Conservation (phyloP, 2,888 invertebrate species). For the Pasiphila rectangulata region DNA sequence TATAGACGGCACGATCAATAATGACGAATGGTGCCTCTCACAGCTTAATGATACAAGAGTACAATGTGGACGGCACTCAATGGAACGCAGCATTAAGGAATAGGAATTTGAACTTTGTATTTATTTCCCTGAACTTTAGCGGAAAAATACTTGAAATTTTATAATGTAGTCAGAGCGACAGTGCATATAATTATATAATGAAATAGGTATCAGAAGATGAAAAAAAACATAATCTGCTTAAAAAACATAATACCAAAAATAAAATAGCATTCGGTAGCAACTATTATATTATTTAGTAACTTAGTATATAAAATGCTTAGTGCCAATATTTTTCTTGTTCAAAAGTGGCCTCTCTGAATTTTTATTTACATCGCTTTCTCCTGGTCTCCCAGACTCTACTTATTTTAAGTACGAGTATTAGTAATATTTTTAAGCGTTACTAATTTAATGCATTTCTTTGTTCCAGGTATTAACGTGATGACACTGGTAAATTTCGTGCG, state of each 20-base stretch:
- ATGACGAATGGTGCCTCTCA: background rate
- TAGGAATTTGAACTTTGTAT: slow-evolving; percentile 19
- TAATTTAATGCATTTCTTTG: slow-evolving; percentile 43
- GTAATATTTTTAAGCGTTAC: slow-evolving; percentile 33
- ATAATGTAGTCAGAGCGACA: background rate
- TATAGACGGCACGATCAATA: slow-evolving; percentile 1
- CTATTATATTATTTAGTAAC: too few relatives aligned
- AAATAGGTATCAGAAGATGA: too few relatives aligned
- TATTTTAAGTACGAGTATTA: too few relatives aligned
- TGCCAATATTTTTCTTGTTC: too few relatives aligned
- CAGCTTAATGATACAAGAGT: slow-evolving; percentile 6
- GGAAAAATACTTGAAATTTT: slow-evolving; percentile 22
- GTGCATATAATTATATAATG: background rate
- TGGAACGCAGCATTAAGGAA: slow-evolving; percentile 12
- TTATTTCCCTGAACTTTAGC: slow-evolving; percentile 29
- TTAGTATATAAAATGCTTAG: too few relatives aligned
- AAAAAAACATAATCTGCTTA: too few relatives aligned
- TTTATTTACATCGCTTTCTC: too few relatives aligned
- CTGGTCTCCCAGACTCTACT: too few relatives aligned
- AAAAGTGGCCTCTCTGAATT: too few relatives aligned
- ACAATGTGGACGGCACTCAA: slow-evolving; percentile 8
- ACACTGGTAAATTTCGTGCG: slow-evolving; percentile 38
- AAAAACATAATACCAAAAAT: too few relatives aligned
- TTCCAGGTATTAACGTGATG: slow-evolving; percentile 51
- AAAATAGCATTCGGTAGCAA: too few relatives aligned